Evolutionary conservation across 1,140 invertebrate genomes (phyloP).

Genomic region (Helicoverpa zea): DNA sequence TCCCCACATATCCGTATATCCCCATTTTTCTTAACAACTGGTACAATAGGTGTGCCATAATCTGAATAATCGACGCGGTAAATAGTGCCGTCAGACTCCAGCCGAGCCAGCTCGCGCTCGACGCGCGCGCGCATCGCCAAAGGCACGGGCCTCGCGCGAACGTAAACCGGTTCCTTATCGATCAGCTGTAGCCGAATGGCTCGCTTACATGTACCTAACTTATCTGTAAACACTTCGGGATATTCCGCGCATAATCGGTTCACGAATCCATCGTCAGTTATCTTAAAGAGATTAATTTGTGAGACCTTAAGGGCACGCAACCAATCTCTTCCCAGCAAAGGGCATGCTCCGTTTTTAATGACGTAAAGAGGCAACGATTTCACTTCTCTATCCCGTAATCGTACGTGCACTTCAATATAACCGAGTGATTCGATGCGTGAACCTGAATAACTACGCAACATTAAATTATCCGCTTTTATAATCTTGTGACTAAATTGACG

Average conservation of each 20-base stretch:
- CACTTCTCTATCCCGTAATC: background rate
- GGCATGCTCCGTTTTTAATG: background rate
- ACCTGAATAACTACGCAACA: background rate
- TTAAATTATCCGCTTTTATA: background rate
- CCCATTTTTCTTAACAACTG: slow-evolving; percentile 56
- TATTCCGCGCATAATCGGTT: background rate
- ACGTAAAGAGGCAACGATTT: background rate
- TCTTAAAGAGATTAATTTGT: slow-evolving; percentile 9
- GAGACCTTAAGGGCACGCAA: background rate
- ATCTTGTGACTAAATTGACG: background rate
- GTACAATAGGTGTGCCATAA: slow-evolving; percentile 59
- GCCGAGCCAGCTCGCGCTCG: slow-evolving; percentile 51
- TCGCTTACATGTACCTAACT: background rate
- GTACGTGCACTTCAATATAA: background rate
- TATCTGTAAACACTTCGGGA: background rate
- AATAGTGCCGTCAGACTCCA: slow-evolving; percentile 53
- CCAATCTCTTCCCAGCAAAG: background rate
- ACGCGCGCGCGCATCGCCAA: slow-evolving; percentile 55
- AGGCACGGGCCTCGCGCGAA: slow-evolving; percentile 53
- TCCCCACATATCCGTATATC: slow-evolving; percentile 64
- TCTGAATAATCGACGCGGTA: slow-evolving; percentile 58
- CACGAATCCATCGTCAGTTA: background rate
- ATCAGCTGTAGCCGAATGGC: slow-evolving; percentile 33
- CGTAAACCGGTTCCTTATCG: slow-evolving; percentile 52
- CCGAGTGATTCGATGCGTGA: background rate